phyloP scores from a whole-genome alignment of 2,888 invertebrate genomes.

The Scaptomyza flava region DNA sequence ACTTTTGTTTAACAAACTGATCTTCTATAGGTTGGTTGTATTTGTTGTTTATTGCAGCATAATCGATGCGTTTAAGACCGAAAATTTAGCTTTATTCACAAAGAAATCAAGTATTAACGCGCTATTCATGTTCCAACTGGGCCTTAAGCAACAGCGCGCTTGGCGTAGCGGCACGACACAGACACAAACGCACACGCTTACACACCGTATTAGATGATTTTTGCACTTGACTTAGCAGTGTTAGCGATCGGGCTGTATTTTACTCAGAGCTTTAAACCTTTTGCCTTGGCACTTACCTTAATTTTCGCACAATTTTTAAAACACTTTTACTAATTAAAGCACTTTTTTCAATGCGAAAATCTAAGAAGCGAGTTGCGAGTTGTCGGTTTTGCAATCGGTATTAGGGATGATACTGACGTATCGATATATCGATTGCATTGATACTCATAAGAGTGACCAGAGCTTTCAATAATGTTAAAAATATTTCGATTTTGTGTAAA shows the following conservation, averaged over 20 bases:
- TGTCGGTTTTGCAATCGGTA: constrained; percentile 64
- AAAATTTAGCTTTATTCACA: constrained; percentile 13
- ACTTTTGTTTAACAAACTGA: constrained; percentile 13
- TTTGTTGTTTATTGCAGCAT: background rate
- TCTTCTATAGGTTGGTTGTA: background rate
- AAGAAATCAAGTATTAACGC: constrained; percentile 14
- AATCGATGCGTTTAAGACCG: background rate
- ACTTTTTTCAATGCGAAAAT: constrained; percentile 66
- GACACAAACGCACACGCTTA: constrained; percentile 38
- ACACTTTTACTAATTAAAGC: constrained; percentile 66
- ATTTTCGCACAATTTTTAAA: constrained; percentile 65
- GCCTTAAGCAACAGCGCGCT: constrained; percentile 63
- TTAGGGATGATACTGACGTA: constrained; percentile 47
- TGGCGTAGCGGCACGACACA: constrained; percentile 59
- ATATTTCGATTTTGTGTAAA: constrained; percentile 4
- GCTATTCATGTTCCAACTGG: constrained; percentile 50
- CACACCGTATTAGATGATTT: constrained; percentile 49
- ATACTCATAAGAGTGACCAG: constrained; percentile 20
- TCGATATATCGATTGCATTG: constrained; percentile 40
- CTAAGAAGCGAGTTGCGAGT: constrained; percentile 61
- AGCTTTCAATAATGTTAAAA: too few relatives aligned
- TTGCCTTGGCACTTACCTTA: constrained; percentile 53
- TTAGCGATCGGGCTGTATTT: constrained; percentile 21
- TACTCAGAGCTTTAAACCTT: constrained; percentile 10
- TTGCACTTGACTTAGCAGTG: constrained; percentile 43